Conservation (phyloP, 2,797 vertebrate genomes). For the Falco biarmicus region DNA sequence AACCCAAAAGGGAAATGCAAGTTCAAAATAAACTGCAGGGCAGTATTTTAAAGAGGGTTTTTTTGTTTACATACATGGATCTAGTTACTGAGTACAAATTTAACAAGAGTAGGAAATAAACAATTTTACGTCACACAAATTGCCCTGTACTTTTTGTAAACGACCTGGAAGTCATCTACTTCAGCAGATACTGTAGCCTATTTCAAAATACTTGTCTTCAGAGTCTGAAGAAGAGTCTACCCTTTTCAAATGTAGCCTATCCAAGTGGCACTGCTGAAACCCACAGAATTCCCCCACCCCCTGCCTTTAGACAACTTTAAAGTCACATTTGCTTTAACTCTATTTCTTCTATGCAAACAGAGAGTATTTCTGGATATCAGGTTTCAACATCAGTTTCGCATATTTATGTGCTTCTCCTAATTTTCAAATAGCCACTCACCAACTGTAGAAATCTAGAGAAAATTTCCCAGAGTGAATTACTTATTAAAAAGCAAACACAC, state of each 20-base stretch:
- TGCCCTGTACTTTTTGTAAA: neutral
- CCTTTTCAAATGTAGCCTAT: neutral
- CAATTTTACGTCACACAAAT: neutral
- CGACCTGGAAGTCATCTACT: neutral
- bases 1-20: neutral
- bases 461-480: conserved; percentile 46
- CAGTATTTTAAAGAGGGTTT: neutral
- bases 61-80: neutral
- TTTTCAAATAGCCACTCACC: conserved; percentile 5
- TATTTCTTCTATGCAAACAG: neutral
- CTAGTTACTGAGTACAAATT: neutral
- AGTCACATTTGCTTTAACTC: neutral
- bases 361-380: neutral
- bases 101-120: neutral
- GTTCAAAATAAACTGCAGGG: neutral
- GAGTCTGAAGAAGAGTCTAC: neutral
- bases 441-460: neutral
- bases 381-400: conserved; percentile 31
- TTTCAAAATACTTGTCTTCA: neutral
- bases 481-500: conserved; percentile 34
- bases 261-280: neutral
- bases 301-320: neutral
- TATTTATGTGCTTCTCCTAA: conserved; percentile 4
- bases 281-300: neutral
- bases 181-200: neutral